Conservation (phyloP, 2,888 invertebrate genomes). For the Plebejus argus region DNA sequence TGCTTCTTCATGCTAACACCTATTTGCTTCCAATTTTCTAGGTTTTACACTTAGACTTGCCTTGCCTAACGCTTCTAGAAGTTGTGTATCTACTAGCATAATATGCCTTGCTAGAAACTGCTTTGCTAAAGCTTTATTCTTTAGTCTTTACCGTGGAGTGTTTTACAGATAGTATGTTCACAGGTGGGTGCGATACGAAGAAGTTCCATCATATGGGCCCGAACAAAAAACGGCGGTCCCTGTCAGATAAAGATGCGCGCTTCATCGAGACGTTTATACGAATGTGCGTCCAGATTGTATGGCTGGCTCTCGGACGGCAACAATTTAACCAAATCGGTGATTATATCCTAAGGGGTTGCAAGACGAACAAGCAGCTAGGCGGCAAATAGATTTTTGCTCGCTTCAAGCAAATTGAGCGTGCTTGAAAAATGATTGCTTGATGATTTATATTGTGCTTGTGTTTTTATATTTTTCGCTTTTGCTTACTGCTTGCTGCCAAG, state of each 20-base stretch:
- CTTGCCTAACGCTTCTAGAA: neutral
- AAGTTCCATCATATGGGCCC: conserved; percentile 83
- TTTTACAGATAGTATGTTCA: conserved; percentile 32
- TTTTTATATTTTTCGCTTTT: too few relatives aligned
- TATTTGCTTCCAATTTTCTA: too few relatives aligned
- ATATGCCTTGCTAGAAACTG: neutral
- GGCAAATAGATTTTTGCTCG: too few relatives aligned
- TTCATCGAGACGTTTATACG: conserved; percentile 81
- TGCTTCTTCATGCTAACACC: neutral
- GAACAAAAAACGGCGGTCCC: conserved; percentile 77
- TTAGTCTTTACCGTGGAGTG: neutral
- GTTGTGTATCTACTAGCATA: too few relatives aligned
- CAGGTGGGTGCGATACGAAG: conserved; percentile 72
- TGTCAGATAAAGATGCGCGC: conserved; percentile 83
- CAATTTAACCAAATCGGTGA: conserved; percentile 82
- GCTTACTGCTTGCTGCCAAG: too few relatives aligned
- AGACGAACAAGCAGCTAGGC: too few relatives aligned
- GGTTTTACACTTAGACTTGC: too few relatives aligned
- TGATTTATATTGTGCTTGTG: too few relatives aligned
- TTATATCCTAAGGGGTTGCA: neutral
- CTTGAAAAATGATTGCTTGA: too few relatives aligned
- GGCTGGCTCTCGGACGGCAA: conserved; percentile 83
- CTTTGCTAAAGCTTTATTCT: neutral
- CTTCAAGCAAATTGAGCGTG: too few relatives aligned
- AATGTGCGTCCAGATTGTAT: conserved; percentile 82